Evolutionary conservation across 2,797 vertebrate genomes (phyloP).

Genomic region (Enteromius mattozi): DNA sequence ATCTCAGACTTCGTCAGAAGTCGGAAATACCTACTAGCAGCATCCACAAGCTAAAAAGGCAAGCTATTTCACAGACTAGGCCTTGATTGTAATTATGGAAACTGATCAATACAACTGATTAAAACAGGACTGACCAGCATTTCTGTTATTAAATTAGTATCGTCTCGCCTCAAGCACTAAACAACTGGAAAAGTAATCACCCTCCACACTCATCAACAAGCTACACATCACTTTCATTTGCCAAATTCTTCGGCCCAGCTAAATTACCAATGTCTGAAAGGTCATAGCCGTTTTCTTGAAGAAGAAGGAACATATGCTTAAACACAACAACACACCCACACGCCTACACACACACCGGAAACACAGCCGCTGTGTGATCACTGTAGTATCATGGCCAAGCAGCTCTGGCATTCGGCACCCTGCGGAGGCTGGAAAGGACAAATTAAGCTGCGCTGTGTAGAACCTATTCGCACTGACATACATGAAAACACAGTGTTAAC

Average conservation of each 20-base stretch:
- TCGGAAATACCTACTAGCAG: neutral
- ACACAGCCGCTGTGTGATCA: conserved; percentile 42
- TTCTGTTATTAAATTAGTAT: conserved; percentile 52
- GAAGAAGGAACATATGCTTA: conserved; percentile 40
- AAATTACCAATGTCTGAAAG: conserved; percentile 26
- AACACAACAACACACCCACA: conserved; percentile 38
- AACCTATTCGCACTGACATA: conserved; percentile 52
- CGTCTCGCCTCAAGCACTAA: conserved; percentile 20
- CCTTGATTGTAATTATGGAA: conserved; percentile 12
- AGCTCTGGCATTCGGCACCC: conserved; percentile 59
- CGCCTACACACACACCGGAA: conserved; percentile 37
- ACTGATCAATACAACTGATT: conserved; percentile 30
- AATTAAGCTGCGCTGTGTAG: conserved; percentile 62
- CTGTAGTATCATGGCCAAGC: conserved; percentile 58
- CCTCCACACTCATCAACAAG: conserved; percentile 26
- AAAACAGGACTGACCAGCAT: conserved; percentile 14
- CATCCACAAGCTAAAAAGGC: conserved; percentile 9
- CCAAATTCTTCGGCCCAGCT: neutral
- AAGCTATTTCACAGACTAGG: neutral
- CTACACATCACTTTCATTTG: neutral
- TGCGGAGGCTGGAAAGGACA: conserved; percentile 68
- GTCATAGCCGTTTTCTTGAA: conserved; percentile 13
- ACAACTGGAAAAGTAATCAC: conserved; percentile 21
- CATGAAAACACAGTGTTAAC: conserved; percentile 33
- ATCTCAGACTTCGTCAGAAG: neutral